Percentiles rank a stretch among this genome's conserved stretches.
These are phyloP conservation scores for Champsocephalus esox DNA, from an alignment of 2,797 vertebrate genomes.

Conservation along the genomic window DNA sequence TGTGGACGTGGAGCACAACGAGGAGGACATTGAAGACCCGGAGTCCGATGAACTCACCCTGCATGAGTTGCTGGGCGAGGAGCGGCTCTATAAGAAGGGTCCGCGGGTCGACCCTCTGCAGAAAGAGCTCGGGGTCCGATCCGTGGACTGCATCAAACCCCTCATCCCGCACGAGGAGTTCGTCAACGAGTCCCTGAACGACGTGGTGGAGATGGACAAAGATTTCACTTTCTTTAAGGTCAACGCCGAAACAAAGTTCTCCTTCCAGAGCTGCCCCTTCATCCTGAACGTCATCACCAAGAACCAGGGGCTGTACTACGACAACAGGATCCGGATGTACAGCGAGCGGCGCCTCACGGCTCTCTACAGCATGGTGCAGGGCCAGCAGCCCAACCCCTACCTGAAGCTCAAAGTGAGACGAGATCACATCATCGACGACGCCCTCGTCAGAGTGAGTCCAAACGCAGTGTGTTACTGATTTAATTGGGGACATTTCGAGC, in stretches of 20 bases:
- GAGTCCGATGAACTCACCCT: constrained; percentile 95
- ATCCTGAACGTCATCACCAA: constrained; percentile 96
- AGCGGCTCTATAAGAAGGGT: constrained; percentile 94
- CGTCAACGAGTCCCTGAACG: constrained; percentile 96
- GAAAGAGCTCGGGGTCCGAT: constrained; percentile 93
- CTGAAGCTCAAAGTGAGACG: constrained; percentile 96
- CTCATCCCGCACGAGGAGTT: constrained; percentile 97
- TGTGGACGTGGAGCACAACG: constrained; percentile 92
- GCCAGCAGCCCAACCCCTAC: constrained; percentile 95
- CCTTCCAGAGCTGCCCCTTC: constrained; percentile 99
- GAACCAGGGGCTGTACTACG: constrained; percentile 97
- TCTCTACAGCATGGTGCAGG: constrained; percentile 98
- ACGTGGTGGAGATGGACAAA: constrained; percentile 99
- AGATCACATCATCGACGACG: constrained; percentile 98
- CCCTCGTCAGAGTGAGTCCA: constrained; percentile 94
- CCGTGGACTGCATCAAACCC: constrained; percentile 92
- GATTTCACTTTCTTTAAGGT: constrained; percentile 99
- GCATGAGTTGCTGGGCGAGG: constrained; percentile 96
- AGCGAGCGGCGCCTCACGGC: constrained; percentile 97
- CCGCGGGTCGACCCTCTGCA: constrained; percentile 94
- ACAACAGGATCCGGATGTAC: constrained; percentile 99
- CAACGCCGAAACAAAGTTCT: constrained; percentile 98
- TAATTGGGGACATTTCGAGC: too few species aligned
- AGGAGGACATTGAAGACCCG: constrained; percentile 93
- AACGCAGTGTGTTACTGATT: rapidly evolving